Conservation (phyloP, 2,888 invertebrate genomes). For the Andrena praecox region DNA sequence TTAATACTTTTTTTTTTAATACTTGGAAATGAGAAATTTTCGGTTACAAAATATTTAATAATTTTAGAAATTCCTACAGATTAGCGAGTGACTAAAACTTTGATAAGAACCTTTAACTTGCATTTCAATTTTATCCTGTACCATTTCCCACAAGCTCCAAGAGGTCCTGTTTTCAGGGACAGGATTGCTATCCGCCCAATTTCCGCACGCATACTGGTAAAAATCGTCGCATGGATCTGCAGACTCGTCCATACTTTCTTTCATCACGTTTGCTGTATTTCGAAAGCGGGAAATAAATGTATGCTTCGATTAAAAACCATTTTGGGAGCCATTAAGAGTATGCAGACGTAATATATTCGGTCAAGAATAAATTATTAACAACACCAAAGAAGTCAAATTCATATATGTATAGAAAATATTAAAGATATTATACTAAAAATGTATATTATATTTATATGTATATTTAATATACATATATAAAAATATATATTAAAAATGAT, state of each 20-base stretch:
- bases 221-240: constrained; percentile 73
- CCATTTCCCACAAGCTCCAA: constrained; percentile 58
- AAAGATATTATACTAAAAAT: too few species aligned
- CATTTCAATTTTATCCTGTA: constrained; percentile 11
- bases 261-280: constrained; percentile 30
- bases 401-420: too few species aligned
- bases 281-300: neutral
- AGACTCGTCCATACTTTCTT: constrained; percentile 62
- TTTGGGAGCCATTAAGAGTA: neutral
- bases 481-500: too few species aligned
- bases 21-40: neutral
- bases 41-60: neutral
- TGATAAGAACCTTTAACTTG: constrained; percentile 37
- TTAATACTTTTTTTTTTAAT: neutral
- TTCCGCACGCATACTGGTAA: constrained; percentile 71
- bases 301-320: neutral
- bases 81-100: neutral
- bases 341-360: too few species aligned
- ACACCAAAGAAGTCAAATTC: too few species aligned
- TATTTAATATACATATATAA: too few species aligned
- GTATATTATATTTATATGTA: too few species aligned
- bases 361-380: too few species aligned
- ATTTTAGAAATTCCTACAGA: neutral
- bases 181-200: constrained; percentile 57
- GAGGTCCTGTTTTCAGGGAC: constrained; percentile 53